Evolutionary conservation across 2,797 vertebrate species (phyloP).

Genomic region (Cichlasoma orientale): DNA sequence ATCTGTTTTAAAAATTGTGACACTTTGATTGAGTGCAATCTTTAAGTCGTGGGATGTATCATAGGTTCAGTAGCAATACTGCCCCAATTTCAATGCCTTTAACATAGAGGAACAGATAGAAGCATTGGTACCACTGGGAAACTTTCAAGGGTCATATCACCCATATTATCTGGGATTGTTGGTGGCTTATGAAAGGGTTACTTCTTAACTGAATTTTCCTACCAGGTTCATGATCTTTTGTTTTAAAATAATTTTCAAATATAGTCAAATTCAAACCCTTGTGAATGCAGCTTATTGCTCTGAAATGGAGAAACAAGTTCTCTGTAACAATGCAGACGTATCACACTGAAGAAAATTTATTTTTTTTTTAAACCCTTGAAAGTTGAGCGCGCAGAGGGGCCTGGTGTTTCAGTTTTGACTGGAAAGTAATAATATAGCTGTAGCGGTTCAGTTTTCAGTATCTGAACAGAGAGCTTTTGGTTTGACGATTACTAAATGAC

Average conservation of each 20-base stretch:
- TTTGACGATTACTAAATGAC: neutral
- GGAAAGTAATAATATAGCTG: neutral
- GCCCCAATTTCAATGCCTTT: neutral
- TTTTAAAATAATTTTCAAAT: too few species aligned
- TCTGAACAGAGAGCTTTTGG: neutral
- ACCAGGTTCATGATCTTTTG: too few species aligned
- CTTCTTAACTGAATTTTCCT: too few species aligned
- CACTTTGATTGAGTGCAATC: accelerated
- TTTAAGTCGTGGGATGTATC: neutral
- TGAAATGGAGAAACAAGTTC: neutral
- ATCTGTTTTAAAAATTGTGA: neutral
- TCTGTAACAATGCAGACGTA: neutral
- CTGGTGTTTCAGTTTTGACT: neutral
- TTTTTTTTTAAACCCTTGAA: neutral
- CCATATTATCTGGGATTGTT: too few species aligned
- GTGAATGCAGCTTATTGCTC: neutral
- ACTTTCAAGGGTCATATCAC: too few species aligned
- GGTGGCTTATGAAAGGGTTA: too few species aligned
- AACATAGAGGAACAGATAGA: neutral
- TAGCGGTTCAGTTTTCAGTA: neutral
- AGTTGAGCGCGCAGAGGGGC: neutral
- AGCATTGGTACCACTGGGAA: too few species aligned
- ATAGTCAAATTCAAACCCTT: too few species aligned
- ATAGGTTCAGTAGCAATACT: neutral
- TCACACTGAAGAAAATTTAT: too few species aligned